A percentile compares a stretch with the other conserved stretches of the same genome.
Evolutionary conservation across 2,113 vertebrate genomes (phyloP).

Genomic region (Zosterops hypoxanthus): DNA sequence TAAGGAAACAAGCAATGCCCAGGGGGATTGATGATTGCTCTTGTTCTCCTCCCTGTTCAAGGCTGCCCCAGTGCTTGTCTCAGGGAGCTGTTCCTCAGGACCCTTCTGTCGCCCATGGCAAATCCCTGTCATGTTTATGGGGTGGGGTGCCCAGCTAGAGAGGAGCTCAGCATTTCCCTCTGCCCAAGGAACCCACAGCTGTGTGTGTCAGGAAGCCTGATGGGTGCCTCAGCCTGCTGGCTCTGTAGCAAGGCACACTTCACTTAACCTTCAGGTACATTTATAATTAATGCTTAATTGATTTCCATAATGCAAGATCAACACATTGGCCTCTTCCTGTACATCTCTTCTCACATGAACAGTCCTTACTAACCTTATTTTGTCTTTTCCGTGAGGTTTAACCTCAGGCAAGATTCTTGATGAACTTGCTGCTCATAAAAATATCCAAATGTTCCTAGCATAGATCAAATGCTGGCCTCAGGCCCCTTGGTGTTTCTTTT

Average conservation of each 20-base stretch:
- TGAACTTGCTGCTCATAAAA: constrained; percentile 64
- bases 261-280: constrained; percentile 67
- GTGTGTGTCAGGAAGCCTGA: neutral
- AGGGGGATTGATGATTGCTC: neutral
- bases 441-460: constrained; percentile 56
- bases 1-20: neutral
- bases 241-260: constrained; percentile 21
- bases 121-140: rapidly evolving
- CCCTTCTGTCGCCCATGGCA: neutral
- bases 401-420: constrained; percentile 54
- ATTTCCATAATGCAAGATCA: constrained; percentile 72
- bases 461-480: constrained; percentile 45
- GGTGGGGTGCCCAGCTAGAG: neutral
- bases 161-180: neutral
- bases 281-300: constrained; percentile 67
- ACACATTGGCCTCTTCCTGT: constrained; percentile 54
- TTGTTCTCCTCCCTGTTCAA: neutral
- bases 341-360: constrained; percentile 50
- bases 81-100: neutral
- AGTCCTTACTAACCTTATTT: constrained; percentile 65
- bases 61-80: neutral
- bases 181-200: neutral
- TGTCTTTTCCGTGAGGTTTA: constrained; percentile 60
- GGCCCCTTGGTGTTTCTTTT: constrained; percentile 26
- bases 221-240: neutral